A percentile compares a stretch with the other conserved stretches of the same genome.
Conservation (phyloP, 2,797 vertebrate species). For the Sebastes alutus region DNA sequence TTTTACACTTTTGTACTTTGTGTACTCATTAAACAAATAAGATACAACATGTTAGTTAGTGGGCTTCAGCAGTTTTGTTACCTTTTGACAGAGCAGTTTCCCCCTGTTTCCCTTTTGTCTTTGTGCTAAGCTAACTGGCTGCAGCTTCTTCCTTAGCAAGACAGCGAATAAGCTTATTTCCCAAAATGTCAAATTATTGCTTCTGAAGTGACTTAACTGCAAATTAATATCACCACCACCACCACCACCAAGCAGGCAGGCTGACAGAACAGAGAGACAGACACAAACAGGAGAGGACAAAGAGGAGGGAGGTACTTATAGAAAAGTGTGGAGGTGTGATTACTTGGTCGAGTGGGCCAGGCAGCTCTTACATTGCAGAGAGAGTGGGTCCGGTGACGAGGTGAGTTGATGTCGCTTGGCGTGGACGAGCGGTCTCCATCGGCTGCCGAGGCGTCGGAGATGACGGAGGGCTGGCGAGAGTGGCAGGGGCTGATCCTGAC, state of each 20-base stretch:
- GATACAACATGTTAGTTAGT: no score
- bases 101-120: neutral
- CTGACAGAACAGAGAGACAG: conserved; percentile 50
- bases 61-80: no score
- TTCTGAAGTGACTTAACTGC: conserved; percentile 1
- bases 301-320: conserved; percentile 24
- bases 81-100: no score
- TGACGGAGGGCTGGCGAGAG: conserved; percentile 94
- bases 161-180: neutral
- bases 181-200: neutral
- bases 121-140: neutral
- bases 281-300: conserved; percentile 44
- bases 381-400: conserved; percentile 96
- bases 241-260: conserved; percentile 43
- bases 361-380: conserved; percentile 97
- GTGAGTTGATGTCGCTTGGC: conserved; percentile 98
- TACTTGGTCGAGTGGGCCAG: conserved; percentile 79
- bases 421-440: conserved; percentile 96
- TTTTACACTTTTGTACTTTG: no score
- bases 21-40: no score
- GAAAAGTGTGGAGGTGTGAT: conserved; percentile 70
- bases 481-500: conserved; percentile 97
- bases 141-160: neutral
- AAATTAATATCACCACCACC: conserved; percentile 35
- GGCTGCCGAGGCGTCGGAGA: conserved; percentile 93